These are phyloP conservation scores for Apodemus speciosus DNA, from an alignment of 2,113 vertebrate genomes.

Conservation along the genomic window DNA sequence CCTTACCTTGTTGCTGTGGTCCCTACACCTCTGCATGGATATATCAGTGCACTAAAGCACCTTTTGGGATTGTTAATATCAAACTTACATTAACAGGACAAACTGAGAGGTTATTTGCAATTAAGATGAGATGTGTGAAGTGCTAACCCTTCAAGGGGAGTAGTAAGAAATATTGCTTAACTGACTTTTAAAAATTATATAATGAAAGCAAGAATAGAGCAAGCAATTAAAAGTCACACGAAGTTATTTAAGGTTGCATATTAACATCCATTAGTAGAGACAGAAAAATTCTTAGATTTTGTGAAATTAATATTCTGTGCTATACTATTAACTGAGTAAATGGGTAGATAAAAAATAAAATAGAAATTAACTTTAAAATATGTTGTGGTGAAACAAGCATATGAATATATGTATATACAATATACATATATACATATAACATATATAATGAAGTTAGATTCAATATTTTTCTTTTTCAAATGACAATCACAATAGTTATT, in stretches of 20 bases:
- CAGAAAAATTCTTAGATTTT: conserved; percentile 19
- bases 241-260: conserved; percentile 25
- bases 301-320: conserved; percentile 20
- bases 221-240: conserved; percentile 42
- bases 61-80: not conserved
- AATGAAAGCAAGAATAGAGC: not conserved
- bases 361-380: not conserved
- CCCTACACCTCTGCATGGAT: not conserved
- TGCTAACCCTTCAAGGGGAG: not conserved
- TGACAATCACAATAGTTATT: not conserved
- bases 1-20: not conserved
- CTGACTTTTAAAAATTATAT: conserved; percentile 1
- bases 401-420: too few relatives aligned
- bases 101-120: not conserved
- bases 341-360: not conserved
- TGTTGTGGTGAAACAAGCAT: not conserved
- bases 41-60: not conserved
- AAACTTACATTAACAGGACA: not conserved
- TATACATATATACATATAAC: not conserved
- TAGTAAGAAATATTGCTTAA: not conserved
- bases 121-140: not conserved
- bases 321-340: conserved; percentile 22
- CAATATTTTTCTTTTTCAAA: conserved; percentile 22
- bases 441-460: not conserved
- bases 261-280: conserved; percentile 10